Evolutionary conservation across 2,113 vertebrate species (phyloP).

Genomic region (Anser brachyrhynchus): DNA sequence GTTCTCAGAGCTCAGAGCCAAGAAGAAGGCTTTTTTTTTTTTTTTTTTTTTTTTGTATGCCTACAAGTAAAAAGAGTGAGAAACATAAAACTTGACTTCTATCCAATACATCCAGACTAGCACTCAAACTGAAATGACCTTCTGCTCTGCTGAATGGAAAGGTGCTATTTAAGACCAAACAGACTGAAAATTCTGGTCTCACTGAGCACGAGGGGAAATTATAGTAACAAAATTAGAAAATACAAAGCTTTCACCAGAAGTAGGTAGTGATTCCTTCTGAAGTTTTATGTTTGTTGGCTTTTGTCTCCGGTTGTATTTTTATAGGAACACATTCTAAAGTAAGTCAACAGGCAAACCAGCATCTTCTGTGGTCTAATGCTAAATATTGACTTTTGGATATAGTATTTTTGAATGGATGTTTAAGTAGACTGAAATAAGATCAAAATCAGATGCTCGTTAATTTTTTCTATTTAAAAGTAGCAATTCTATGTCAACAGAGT

Average conservation of each 20-base stretch:
- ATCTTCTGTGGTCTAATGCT: neutral
- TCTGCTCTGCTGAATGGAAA: neutral
- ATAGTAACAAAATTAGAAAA: neutral
- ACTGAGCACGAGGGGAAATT: neutral
- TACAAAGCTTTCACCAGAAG: neutral
- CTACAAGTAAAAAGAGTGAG: neutral
- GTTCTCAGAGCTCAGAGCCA: neutral
- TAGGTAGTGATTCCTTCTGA: neutral
- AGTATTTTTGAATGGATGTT: neutral
- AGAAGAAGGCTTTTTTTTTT: neutral
- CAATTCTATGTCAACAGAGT: neutral
- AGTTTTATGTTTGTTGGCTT: neutral
- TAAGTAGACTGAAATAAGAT: neutral
- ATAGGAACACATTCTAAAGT: neutral
- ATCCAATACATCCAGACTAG: neutral
- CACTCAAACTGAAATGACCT: neutral
- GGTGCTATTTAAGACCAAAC: neutral
- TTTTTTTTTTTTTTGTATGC: neutral
- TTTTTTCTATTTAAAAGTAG: neutral
- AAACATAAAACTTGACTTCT: neutral
- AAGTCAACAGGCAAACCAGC: neutral
- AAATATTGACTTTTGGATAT: neutral
- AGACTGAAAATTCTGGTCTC: neutral
- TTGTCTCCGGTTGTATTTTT: neutral
- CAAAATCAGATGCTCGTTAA: neutral